Evolutionary conservation across 2,113 vertebrate species (phyloP).

Genomic region (Xenopus laevis): DNA sequence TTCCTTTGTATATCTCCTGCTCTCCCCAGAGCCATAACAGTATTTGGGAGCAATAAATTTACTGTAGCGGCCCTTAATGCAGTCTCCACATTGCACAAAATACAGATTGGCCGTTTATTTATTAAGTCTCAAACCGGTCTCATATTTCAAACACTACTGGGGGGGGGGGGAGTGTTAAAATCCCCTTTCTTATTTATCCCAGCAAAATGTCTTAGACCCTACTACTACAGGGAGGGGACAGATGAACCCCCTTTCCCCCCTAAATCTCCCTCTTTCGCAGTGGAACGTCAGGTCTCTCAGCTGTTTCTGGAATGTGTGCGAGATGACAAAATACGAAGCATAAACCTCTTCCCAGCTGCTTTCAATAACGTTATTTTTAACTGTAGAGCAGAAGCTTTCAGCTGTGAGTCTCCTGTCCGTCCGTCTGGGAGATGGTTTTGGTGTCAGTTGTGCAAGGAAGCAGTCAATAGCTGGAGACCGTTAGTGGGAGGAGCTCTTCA

Average conservation of each 20-base stretch:
- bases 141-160: background rate
- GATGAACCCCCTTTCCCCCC: too few relatives aligned
- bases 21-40: too few relatives aligned
- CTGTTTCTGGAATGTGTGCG: slow-evolving; percentile 72
- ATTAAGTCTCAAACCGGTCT: background rate
- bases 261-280: slow-evolving; percentile 28
- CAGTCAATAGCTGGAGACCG: too few relatives aligned
- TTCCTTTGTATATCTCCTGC: too few relatives aligned
- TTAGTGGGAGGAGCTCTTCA: too few relatives aligned
- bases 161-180: background rate
- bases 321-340: slow-evolving; percentile 69
- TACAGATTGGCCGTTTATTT: too few relatives aligned
- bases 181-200: background rate
- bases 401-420: background rate
- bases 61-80: too few relatives aligned
- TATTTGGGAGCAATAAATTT: too few relatives aligned
- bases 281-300: slow-evolving; percentile 68
- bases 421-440: slow-evolving; percentile 2
- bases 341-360: slow-evolving; percentile 72
- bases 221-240: slow-evolving; percentile 20
- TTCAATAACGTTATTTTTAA: slow-evolving; percentile 74
- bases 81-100: too few relatives aligned
- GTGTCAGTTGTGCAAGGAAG: slow-evolving; percentile 11
- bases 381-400: slow-evolving; percentile 41
- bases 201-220: background rate